phyloP scores from a whole-genome alignment of 1,140 invertebrate species.

The Ceratina calcarata region DNA sequence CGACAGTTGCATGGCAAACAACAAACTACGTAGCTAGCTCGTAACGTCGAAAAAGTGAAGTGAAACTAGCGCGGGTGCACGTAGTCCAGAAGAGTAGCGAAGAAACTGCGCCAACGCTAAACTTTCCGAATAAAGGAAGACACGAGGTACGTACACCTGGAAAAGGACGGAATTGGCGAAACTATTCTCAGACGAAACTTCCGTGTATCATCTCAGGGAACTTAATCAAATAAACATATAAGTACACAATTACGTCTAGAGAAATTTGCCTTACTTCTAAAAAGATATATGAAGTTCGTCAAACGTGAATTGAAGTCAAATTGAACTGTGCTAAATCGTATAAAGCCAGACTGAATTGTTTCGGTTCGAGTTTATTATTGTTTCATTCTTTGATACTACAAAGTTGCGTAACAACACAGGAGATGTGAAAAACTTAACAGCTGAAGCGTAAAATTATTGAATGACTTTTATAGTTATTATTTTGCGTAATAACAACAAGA shows the following conservation, averaged over 20 bases:
- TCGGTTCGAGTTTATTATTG: too few species aligned
- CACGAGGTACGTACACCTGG: background rate
- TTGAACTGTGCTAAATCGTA: background rate
- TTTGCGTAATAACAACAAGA: background rate
- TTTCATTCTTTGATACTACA: too few species aligned
- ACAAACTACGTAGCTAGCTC: conserved; percentile 21
- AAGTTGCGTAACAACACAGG: too few species aligned
- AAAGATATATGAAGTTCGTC: too few species aligned
- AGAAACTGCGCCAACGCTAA: background rate
- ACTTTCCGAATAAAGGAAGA: conserved; percentile 1
- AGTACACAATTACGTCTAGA: too few species aligned
- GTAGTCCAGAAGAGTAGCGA: background rate
- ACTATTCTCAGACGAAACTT: background rate
- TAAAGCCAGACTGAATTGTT: too few species aligned
- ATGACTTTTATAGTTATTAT: too few species aligned
- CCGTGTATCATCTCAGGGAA: background rate
- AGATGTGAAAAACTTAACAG: too few species aligned
- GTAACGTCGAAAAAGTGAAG: conserved; percentile 19
- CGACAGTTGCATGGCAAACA: background rate
- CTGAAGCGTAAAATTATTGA: background rate
- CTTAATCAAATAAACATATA: background rate
- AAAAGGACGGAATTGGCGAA: background rate
- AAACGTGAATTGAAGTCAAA: too few species aligned
- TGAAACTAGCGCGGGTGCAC: background rate
- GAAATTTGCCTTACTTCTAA: too few species aligned